Percentiles rank a stretch among this genome's conserved stretches.
Evolutionary conservation across 2,113 vertebrate genomes (phyloP).

Genomic region (Clarias magur): DNA sequence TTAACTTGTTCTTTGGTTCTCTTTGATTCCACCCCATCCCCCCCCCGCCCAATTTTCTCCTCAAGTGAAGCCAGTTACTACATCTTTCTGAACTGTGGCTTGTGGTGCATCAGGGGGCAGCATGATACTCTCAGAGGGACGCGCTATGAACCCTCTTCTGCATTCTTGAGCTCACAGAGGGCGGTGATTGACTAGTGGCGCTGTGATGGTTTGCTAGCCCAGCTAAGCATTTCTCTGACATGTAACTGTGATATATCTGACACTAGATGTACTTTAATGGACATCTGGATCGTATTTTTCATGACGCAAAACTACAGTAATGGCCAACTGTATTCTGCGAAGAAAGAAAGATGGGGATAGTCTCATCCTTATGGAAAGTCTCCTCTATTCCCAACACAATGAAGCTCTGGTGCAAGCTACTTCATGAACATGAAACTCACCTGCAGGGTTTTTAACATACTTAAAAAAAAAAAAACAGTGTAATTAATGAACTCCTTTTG

Average conservation of each 20-base stretch:
- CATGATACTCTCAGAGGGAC: not conserved
- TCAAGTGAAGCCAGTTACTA: not conserved
- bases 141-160: not conserved
- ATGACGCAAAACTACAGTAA: not conserved
- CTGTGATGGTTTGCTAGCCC: not conserved
- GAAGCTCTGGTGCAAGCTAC: not conserved
- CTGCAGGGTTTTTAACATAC: not conserved
- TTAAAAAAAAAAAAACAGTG: not conserved
- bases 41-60: not conserved
- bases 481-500: not conserved
- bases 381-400: not conserved
- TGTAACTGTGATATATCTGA: not conserved
- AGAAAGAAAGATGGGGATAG: not conserved
- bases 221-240: not conserved
- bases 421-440: not conserved
- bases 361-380: not conserved
- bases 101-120: not conserved
- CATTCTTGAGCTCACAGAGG: not conserved
- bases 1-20: not conserved
- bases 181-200: not conserved
- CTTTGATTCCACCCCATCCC: no score
- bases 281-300: not conserved
- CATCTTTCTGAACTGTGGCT: not conserved
- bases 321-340: not conserved
- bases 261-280: not conserved